phyloP scores from a whole-genome alignment of 2,888 invertebrate species.

The Orthonychiurus folsomi region DNA sequence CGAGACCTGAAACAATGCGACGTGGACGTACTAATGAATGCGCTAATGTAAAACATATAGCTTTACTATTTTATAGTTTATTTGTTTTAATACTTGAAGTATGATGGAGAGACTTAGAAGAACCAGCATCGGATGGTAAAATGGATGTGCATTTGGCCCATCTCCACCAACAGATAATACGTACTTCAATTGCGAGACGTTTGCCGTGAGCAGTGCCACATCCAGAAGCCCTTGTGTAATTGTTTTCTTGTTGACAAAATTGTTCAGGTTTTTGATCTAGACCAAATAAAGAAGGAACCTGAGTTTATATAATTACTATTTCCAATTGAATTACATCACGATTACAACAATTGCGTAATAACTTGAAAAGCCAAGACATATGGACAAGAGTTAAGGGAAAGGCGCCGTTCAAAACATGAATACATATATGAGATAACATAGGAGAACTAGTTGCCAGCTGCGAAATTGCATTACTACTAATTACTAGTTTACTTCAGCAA shows the following conservation, averaged over 20 bases:
- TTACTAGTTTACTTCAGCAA: no score
- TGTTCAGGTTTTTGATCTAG: slow-evolving; percentile 60
- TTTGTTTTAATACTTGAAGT: slow-evolving; percentile 81
- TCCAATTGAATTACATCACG: no score
- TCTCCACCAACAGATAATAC: slow-evolving; percentile 62
- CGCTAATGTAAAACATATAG: no score
- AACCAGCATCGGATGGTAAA: slow-evolving; percentile 69
- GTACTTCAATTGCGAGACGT: slow-evolving; percentile 71
- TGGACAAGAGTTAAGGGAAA: no score
- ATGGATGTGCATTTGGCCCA: slow-evolving; percentile 58
- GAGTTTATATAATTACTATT: no score
- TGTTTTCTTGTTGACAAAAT: slow-evolving; percentile 85
- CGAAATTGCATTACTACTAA: no score
- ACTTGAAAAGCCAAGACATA: no score
- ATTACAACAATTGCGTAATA: no score
- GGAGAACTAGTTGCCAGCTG: background rate
- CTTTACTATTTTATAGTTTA: no score
- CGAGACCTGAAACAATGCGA: slow-evolving; percentile 68
- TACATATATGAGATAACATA: background rate
- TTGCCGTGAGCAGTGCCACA: slow-evolving; percentile 71
- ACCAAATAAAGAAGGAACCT: no score
- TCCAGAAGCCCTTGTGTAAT: slow-evolving; percentile 86
- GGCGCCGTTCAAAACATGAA: slow-evolving; percentile 1
- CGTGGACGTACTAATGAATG: background rate
- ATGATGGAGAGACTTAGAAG: slow-evolving; percentile 73